Evolutionary conservation across 2,888 invertebrate genomes (phyloP), one percentile per base, ranked within the genome.

Genomic region (Drosophila vallismaia): DNA sequence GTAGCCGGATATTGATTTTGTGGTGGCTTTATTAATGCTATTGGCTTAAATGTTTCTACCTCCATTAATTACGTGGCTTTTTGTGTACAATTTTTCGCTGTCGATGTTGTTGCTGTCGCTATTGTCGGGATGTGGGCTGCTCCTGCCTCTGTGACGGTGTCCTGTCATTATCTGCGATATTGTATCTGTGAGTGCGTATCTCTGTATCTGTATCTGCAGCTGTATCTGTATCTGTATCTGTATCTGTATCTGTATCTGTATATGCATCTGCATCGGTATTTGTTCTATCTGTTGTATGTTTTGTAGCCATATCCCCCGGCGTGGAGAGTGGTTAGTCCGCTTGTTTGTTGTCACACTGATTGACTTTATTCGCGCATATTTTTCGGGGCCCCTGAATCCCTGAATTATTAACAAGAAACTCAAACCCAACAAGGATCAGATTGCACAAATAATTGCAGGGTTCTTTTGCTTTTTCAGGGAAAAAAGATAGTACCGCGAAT

Each of bases 1-100:
- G 91, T 91, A 91, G 91, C 91, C 89, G 91, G 89, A 91, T 91
- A 91, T 91, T 91, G 91, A 91, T 91, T 91, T 91, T 91, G 91
- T 87, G 91, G 91, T 89, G 88, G 89, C 89, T 91, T 91, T 91
- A 91, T 91, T 91, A 91, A 91, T 91, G 91, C 90, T 87, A 90
- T 91, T 90, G 91, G 90, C 90, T 90, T 90, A 89, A 91, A 90
- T 89, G 80, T 89, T 89, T 87, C 88, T 86, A 88, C 87, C 89
- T 88, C 82, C 89, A 89, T 89, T 89, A 90, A 90, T 90, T 90
- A 90, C 87, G 89, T 86, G 89, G 86, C 89, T 89, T 89, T 81
- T 87, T 83, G 79, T 84, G 71, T 74, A 75, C 83, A 76, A 51
- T 77, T 77, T 84, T 72, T 70, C 67, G 63, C 55, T 57, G 48